Conservation (phyloP, 1,140 invertebrate genomes). For the Phymorhynchus buccinoides region DNA sequence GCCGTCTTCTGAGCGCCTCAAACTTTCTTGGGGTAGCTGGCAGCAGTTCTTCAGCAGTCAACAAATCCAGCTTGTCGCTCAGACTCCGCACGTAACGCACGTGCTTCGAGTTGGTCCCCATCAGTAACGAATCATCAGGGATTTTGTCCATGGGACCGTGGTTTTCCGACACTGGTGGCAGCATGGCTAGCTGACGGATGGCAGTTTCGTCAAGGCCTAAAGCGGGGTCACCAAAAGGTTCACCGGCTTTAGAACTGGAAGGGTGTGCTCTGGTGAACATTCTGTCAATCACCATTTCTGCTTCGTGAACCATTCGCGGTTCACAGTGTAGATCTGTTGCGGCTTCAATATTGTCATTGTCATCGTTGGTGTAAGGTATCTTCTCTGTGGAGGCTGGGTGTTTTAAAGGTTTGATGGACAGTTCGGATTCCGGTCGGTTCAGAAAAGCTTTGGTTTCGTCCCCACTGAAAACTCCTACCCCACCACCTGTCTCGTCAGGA, state of each 20-base stretch:
- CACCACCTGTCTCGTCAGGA: conserved; percentile 45
- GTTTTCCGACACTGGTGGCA: conserved; percentile 11
- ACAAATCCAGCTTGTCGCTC: conserved; percentile 44
- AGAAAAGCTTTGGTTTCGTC: conserved; percentile 51
- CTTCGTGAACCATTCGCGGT: conserved; percentile 48
- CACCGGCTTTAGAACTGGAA: conserved; percentile 17
- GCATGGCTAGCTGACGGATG: conserved; percentile 40
- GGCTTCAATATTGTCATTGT: too few relatives aligned
- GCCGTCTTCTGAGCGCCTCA: conserved; percentile 47
- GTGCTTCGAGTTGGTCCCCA: conserved; percentile 52
- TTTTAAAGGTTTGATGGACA: conserved; percentile 41
- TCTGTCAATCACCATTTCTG: conserved; percentile 57
- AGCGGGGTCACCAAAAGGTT: conserved; percentile 41
- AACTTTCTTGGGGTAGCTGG: conserved; percentile 52
- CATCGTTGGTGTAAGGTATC: conserved; percentile 46
- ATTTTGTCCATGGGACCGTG: conserved; percentile 28
- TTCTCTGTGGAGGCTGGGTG: conserved; percentile 32
- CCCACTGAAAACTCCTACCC: conserved; percentile 31
- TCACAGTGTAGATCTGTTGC: conserved; percentile 56
- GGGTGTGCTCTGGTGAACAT: conserved; percentile 50
- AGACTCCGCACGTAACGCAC: conserved; percentile 54
- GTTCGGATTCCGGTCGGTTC: conserved; percentile 44
- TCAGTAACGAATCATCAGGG: conserved; percentile 35
- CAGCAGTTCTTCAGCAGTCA: conserved; percentile 52
- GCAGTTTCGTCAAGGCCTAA: conserved; percentile 49